Evolutionary conservation across 2,113 vertebrate species (phyloP), one percentile per base, ranked within the genome.

Genomic region (Odontophorus gujanensis): DNA sequence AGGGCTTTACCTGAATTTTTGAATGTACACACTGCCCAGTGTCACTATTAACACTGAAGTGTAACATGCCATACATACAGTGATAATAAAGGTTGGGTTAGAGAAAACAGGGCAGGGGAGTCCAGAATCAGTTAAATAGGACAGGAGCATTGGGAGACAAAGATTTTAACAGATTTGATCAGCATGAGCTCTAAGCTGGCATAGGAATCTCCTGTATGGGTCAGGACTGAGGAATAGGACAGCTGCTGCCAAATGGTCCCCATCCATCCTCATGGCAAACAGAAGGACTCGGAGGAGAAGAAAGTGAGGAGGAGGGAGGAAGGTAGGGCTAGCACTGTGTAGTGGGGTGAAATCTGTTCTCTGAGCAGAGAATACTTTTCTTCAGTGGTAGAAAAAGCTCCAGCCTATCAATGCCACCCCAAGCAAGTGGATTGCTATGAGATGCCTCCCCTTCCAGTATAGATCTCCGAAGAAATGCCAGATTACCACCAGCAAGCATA

Each of bases 51-150:
- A 34, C 13, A 1, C 14, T 22, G 48, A 58, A 45, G 48, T 14
- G 22, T 34, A 80, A 61, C 15, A n/a, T 15, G 30, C 13, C 6
- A 4, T 8, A 7, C 17, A 85, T 36, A 13, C 51, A 55, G 26
- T 13, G 34, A 5, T 0, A 2, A 24, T 22, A 45, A n/a, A 16
- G 58, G 32, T 30, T 30, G 73, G 69, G 74, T 14, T 81, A 91
- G 59, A 45, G 75, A 93, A 53, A 91, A 58, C 79, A 58, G 85
- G 87, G 72, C 95, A 92, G 81, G 47, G 30, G 75, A 83, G 75
- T 75, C 68, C 72, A 68, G 75, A 74, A 81, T 36, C 50, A 72
- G 28, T 65, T 66, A 95, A 95, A 83, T 85, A 92, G 94, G 79
- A 74, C 89, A 91, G 93, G 55, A 96, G 82, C 68, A 65, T 6